These are phyloP conservation scores for Arremon aurantiirostris DNA, from an alignment of 2,797 vertebrate genomes.

Conservation along the genomic window DNA sequence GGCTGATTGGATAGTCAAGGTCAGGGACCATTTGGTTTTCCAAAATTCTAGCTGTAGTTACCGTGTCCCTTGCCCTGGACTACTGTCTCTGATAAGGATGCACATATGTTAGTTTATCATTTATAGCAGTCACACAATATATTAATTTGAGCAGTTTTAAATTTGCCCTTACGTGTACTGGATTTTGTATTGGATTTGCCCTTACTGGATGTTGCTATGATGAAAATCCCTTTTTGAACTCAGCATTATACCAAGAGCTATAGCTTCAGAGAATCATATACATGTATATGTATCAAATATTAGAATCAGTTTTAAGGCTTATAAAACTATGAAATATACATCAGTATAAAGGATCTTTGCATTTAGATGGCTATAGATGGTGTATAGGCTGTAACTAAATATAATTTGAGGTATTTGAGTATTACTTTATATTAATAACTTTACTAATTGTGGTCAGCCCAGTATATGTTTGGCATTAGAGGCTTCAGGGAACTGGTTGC, in stretches of 20 bases:
- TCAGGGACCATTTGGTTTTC: neutral
- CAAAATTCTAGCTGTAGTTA: neutral
- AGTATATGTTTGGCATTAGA: neutral
- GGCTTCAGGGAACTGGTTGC: neutral
- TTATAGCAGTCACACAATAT: neutral
- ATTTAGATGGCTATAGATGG: neutral
- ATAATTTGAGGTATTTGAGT: neutral
- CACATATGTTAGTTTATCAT: neutral
- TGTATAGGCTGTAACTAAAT: neutral
- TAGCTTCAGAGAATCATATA: neutral
- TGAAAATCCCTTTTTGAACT: neutral
- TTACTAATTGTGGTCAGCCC: neutral
- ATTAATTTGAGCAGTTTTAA: neutral
- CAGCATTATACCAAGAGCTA: neutral
- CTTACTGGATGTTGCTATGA: neutral
- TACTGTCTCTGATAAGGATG: neutral
- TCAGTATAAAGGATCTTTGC: neutral
- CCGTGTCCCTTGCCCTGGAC: neutral
- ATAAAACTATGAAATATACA: neutral
- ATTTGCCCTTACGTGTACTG: neutral
- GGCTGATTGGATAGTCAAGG: neutral
- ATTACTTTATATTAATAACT: neutral
- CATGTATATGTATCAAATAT: neutral
- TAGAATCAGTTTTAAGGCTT: neutral
- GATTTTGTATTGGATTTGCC: neutral